Base-by-base conservation (phyloP, 2,113 vertebrate species). In the Psilopsiagon aymara region DNA sequence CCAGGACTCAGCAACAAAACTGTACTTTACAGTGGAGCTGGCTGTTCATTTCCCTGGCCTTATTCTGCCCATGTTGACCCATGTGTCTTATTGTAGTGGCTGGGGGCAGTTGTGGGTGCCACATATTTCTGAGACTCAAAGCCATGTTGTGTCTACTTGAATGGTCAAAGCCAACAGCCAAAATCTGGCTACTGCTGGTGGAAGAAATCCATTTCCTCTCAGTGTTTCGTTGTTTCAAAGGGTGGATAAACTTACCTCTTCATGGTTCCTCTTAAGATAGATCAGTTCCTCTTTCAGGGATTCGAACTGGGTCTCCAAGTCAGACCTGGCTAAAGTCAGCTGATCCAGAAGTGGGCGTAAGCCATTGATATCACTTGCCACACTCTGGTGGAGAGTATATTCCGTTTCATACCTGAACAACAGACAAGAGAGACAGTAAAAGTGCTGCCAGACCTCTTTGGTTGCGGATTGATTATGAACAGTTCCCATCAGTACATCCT, bases 261-360 rank as follows among this genome's bases (percentile, higher is more conserved):
- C 99, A 0, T 99, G 99, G 97, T 99, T 99, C 98, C 98, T 99
- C 98, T 98, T 99, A 33, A 99, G 98, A 74, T 96, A 98, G 83
- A 99, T 97, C 73, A 99, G 89, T 94, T 99, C 99, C 96, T 99
- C 99, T 96, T 98, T 99, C 55, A 99, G 98, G 57, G 98, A 66
- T 88, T 99, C 99, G 89, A 96, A 97, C 93, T 98, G 97, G 15
- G 83, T 79, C 96, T 98, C 98, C 95, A 98, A 44, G 77, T 98
- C 97, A 3, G 98, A 96, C 44, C 57, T 98, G 68, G 97, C 60
- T 43, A 98, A 81, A 79, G 98, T 98, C 94, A 98, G 90, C 24
- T 98, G 98, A 2, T 98, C 98, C 95, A 98, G 66, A 31, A 98
- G 88, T 16, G 97, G 95, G 12, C 97, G 97, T 69, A 98, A 77